Base-by-base conservation (phyloP, 2,113 vertebrate genomes). In the Seriola quinqueradiata region DNA sequence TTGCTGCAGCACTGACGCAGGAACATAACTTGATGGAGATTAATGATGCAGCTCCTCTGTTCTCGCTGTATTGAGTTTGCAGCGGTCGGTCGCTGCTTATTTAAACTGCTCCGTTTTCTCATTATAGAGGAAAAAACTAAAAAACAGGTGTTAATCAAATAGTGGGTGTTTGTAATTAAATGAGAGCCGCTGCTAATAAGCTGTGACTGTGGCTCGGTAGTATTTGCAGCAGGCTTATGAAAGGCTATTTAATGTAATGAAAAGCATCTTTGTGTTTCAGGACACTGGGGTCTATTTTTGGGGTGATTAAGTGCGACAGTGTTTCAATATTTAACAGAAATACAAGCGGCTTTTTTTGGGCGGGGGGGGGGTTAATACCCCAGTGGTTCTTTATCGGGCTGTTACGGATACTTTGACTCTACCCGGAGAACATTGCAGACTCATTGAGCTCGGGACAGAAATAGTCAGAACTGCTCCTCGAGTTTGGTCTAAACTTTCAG, bases 101-200 rank as follows among this genome's bases (percentile, higher is more conserved):
- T 84, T 67, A 75, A 70, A 71, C 60, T 0, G 34, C 71, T 60
- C 64, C 10, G 44, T 81, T 68, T 81, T 78, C 70, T 81, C 77
- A 89, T 89, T 83, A 75, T 23, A 2, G 32, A 28, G n/a, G 28
- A 1, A 25, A 58, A 83, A 77, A 28, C 28, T 28, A 74, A 32
- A 58, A 83, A 78, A 74, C 76, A 70, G 57, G 46, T 40, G 85
- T 77, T 80, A 75, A 81, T 81, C 65, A 90, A 71, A 82, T 61
- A 42, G 63, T 34, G 63, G 38, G 3, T 63, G 75, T 61, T 74
- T 48, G 81, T 81, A 70, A 88, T 86, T 69, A 68, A 85, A 81
- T 72, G 48, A 58, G 32, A 67, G 73, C 23, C 16, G 1, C 64
- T 23, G 68, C 59, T 85, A 80, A 87, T 84, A 70, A 78, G 77